Base-by-base conservation (phyloP, 1,140 invertebrate species). In the Brachionus manjavacas region DNA sequence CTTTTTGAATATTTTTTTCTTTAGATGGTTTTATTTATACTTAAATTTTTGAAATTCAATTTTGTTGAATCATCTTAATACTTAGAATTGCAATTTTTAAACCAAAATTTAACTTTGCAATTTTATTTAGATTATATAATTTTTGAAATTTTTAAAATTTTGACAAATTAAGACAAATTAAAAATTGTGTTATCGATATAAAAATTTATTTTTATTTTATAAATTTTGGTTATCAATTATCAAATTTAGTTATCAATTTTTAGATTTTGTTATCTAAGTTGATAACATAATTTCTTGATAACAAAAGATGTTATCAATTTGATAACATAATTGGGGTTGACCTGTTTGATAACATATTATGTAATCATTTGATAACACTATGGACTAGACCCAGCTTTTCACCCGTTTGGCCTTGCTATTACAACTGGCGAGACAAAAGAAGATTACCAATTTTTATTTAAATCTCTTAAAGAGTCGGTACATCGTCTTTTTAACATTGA, bases 341-440 rank as follows among this genome's bases (percentile, higher is more conserved):
- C 8, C 8, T 11, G 8, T 14, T 52, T 52, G 49, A 52, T 52
- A 52, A 52, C 49, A 52, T 52, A n/a, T n/a, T 52, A n/a, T 52
- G 49, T 52, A 16, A 52, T 52, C 49, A 52, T n/a, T n/a, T 52
- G 49, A 52, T 52, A 52, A 52, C 49, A 52, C 9, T 52, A 52
- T 52, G 12, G 12, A 52, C 49, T 52, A 52, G 49, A 52, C 49
- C 49, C 49, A 28, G n/a, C n/a, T 52, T 55, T 78, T 25, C 74
- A 78, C 43, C 74, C 74, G 28, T 78, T 78, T 39, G 74, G 74
- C 14, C 49, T 78, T 52, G 74, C 74, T 7, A 49, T 78, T 11
- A 52, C 16, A n/a, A 78, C 23, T 28, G 28, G 25, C 25, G 74
- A 78, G 49, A 20, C 46, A 78, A 25, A 52, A 28, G 74, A 28